These are phyloP conservation scores for Metaphire vulgaris DNA, from an alignment of 1,140 invertebrate genomes.

Conservation along the genomic window DNA sequence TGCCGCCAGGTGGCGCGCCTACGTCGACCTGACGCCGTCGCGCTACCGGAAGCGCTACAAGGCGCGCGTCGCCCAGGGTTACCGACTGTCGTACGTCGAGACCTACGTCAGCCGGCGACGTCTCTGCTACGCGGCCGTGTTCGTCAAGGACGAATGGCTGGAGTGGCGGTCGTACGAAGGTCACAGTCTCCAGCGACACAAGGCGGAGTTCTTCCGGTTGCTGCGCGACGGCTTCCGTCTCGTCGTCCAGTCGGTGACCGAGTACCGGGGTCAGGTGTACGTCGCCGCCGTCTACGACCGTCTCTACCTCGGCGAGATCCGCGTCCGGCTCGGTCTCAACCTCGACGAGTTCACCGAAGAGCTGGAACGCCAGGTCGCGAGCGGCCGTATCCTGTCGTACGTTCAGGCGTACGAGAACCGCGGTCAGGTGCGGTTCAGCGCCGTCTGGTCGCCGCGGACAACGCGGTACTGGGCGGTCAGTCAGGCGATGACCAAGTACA, in stretches of 20 bases:
- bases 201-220: slow-evolving; percentile 21
- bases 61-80: slow-evolving; percentile 22
- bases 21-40: slow-evolving; percentile 23
- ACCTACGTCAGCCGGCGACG: slow-evolving; percentile 17
- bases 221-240: slow-evolving; percentile 20
- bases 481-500: slow-evolving; percentile 29
- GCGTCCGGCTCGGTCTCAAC: slow-evolving; percentile 25
- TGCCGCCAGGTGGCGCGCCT: slow-evolving; percentile 18
- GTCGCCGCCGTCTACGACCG: slow-evolving; percentile 28
- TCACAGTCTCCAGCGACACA: slow-evolving; percentile 26
- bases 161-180: slow-evolving; percentile 26
- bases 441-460: slow-evolving; percentile 23
- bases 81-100: slow-evolving; percentile 23
- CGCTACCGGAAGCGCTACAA: slow-evolving; percentile 23
- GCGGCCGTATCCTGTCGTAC: slow-evolving; percentile 23
- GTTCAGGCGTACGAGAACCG: slow-evolving; percentile 26
- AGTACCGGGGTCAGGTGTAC: slow-evolving; percentile 25
- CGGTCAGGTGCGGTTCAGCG: slow-evolving; percentile 25
- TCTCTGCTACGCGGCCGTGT: slow-evolving; percentile 27
- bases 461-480: slow-evolving; percentile 26
- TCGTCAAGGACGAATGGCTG: slow-evolving; percentile 28
- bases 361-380: slow-evolving; percentile 16
- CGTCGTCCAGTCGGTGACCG: slow-evolving; percentile 25
- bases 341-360: slow-evolving; percentile 19
- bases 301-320: slow-evolving; percentile 24